Conservation (phyloP, 1,140 invertebrate species). For the Macrobrachium nipponense region DNA sequence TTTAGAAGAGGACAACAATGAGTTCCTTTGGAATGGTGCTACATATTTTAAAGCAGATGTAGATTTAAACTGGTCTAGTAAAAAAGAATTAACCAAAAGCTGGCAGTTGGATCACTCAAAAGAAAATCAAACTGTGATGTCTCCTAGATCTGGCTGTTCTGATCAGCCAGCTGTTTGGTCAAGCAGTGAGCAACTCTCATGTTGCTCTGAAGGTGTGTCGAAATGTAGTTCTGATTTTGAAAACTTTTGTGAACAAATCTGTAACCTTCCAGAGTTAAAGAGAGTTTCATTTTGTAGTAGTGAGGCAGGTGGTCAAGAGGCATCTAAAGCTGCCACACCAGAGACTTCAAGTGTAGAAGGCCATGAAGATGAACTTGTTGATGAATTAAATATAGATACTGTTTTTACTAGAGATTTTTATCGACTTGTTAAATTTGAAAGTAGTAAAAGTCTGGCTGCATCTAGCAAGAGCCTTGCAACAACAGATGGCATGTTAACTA, state of each 20-base stretch:
- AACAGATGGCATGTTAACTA: slow-evolving; percentile 54
- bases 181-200: slow-evolving; percentile 61
- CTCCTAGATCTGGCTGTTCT: slow-evolving; percentile 57
- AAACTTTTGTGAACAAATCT: slow-evolving; percentile 62
- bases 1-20: slow-evolving; percentile 79
- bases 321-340: slow-evolving; percentile 70
- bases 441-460: slow-evolving; percentile 70
- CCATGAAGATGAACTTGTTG: slow-evolving; percentile 64
- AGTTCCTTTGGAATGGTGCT: slow-evolving; percentile 79
- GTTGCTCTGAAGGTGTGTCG: slow-evolving; percentile 60
- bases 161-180: slow-evolving; percentile 60
- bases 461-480: slow-evolving; percentile 72
- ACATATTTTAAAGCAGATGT: slow-evolving; percentile 70
- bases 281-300: slow-evolving; percentile 76
- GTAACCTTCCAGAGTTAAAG: slow-evolving; percentile 74
- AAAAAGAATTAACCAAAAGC: slow-evolving; percentile 53
- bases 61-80: slow-evolving; percentile 59
- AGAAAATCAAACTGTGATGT: slow-evolving; percentile 45
- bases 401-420: slow-evolving; percentile 63
- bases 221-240: slow-evolving; percentile 62
- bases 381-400: slow-evolving; percentile 68
- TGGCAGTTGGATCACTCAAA: slow-evolving; percentile 56
- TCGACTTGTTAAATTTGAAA: slow-evolving; percentile 62
- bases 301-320: slow-evolving; percentile 71
- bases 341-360: slow-evolving; percentile 54